Conservation (phyloP, 2,113 vertebrate species). For the Planiliza haematocheilus region DNA sequence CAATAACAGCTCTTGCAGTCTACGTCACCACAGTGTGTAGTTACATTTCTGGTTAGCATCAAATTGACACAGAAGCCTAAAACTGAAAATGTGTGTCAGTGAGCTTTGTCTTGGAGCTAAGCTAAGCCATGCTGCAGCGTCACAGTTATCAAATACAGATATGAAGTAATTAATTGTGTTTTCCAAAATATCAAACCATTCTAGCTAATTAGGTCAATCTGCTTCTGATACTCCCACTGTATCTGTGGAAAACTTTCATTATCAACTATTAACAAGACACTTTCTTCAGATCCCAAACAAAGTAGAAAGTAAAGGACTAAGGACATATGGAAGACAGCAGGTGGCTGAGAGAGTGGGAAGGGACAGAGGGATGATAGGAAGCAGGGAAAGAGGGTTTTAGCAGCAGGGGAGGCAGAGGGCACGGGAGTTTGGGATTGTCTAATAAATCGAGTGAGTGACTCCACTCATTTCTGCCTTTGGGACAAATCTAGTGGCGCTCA, state of each 20-base stretch:
- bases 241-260: not conserved
- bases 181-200: not conserved
- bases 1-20: no score
- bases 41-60: no score
- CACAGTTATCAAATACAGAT: not conserved
- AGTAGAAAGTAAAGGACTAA: conserved; percentile 1
- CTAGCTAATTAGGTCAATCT: not conserved
- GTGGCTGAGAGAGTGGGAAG: conserved; percentile 31
- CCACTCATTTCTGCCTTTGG: conserved; percentile 79
- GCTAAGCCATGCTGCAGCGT: no score
- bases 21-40: no score
- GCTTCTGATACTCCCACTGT: not conserved
- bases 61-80: no score
- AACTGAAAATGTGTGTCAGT: no score
- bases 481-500: conserved; percentile 72
- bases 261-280: not conserved
- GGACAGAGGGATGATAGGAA: conserved; percentile 33
- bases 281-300: conserved; percentile 9
- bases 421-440: conserved; percentile 63
- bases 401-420: conserved; percentile 59
- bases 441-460: conserved; percentile 86
- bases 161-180: not conserved
- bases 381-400: conserved; percentile 33
- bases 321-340: conserved; percentile 72
- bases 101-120: no score